Base-by-base conservation (phyloP, 2,113 vertebrate genomes). In the Nyctereutes procyonoides region DNA sequence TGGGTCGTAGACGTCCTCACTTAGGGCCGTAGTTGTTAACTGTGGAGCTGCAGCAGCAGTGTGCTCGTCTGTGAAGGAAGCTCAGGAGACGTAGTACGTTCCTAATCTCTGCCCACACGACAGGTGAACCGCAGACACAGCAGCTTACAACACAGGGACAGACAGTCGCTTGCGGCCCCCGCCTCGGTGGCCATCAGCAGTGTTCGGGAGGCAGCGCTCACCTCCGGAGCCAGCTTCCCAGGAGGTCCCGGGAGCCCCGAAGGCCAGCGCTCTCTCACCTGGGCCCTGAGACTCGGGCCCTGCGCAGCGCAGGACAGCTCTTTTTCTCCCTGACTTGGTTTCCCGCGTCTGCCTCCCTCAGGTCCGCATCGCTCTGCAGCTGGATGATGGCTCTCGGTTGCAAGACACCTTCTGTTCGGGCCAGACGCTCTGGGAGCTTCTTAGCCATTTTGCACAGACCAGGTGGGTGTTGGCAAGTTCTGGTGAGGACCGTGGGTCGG, bases 391-490 rank as follows among this genome's bases (percentile, higher is more conserved):
- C 69, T 99, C 98, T 81, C 98, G 99, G 95, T 97, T 99, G 67
- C 99, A 99, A 95, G 99, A 98, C n/a, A 98, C 98, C 2, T 99
- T 99, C 98, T 98, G 97, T 4, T 99, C 98, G 26, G 98, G 99
- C 11, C 99, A 99, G 98, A 99, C 98, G 8, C 98, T 99, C 93
- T 99, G 99, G 99, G 99, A 99, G 69, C 98, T 99, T 91, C 99
- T 99, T 93, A 97, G 96, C 81, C 99, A 99, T 95, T 99, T 99
- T 96, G 95, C 98, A 19, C 98, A 99, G 97, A 99, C 98, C 98
- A 99, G 99, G 99, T 99, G 97, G 98, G 99, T 1, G 0, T 14
- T 0, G 0, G 20, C 6, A 0, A 63, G 62, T 55, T 8, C 65
- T 0, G 43, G 43, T 43, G 43, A 43, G 43, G 43, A 43, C 43